phyloP scores from a whole-genome alignment of 2,888 invertebrate species.

The Auanema freiburgensis region DNA sequence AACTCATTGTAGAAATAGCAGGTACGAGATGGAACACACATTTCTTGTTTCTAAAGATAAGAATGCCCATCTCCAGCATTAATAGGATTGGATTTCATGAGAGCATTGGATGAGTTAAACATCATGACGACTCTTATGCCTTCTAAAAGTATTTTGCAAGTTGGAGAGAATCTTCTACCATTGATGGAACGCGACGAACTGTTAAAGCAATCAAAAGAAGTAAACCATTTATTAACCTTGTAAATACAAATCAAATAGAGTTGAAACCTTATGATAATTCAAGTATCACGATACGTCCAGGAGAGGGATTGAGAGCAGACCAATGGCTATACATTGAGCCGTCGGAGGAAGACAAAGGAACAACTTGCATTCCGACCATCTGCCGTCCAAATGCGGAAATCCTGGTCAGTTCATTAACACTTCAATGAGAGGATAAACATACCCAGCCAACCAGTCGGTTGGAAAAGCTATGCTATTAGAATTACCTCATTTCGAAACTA shows the following conservation, averaged over 20 bases:
- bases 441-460: too few relatives aligned
- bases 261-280: too few relatives aligned
- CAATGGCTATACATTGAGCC: too few relatives aligned
- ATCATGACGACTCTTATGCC: neutral
- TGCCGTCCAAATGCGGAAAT: neutral
- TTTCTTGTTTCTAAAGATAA: slow-evolving; percentile 10
- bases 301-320: too few relatives aligned
- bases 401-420: neutral
- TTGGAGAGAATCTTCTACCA: slow-evolving; percentile 5
- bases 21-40: neutral
- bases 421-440: too few relatives aligned
- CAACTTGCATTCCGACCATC: too few relatives aligned
- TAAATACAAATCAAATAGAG: too few relatives aligned
- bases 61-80: slow-evolving; percentile 10
- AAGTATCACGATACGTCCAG: too few relatives aligned
- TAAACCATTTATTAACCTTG: neutral
- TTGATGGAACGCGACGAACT: slow-evolving; percentile 3
- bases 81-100: slow-evolving; percentile 8
- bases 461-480: too few relatives aligned
- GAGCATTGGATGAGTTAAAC: neutral
- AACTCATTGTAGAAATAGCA: neutral
- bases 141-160: neutral
- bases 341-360: too few relatives aligned
- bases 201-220: neutral
- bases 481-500: too few relatives aligned